Conservation (phyloP, 2,888 invertebrate genomes). For the Philonicus albiceps region DNA sequence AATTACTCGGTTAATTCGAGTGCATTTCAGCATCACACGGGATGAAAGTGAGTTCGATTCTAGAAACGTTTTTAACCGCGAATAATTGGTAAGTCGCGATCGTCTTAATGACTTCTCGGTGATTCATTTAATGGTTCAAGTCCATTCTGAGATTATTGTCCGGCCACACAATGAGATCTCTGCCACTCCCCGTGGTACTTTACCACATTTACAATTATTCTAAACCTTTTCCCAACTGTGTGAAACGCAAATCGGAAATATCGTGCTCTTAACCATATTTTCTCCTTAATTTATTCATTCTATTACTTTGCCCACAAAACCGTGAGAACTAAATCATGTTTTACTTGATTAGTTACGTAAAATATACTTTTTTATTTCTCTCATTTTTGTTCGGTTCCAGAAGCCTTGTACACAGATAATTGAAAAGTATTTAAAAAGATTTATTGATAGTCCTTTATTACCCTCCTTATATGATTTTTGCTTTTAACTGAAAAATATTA, state of each 20-base stretch:
- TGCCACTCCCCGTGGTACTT: not conserved
- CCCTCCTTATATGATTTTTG: not conserved
- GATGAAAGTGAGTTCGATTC: constrained; percentile 31
- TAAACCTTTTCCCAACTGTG: not conserved
- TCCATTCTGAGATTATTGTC: constrained; percentile 15
- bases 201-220: not conserved
- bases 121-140: constrained; percentile 29
- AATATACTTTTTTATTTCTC: not conserved
- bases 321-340: constrained; percentile 23
- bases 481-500: not conserved
- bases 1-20: constrained; percentile 21
- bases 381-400: not conserved
- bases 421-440: not conserved
- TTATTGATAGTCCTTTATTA: not conserved
- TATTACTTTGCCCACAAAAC: not conserved
- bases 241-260: not conserved
- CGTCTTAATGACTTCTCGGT: constrained; percentile 10
- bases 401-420: not conserved
- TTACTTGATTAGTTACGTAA: not conserved
- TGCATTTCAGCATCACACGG: not conserved
- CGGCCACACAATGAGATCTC: constrained; percentile 15
- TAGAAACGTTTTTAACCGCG: not conserved
- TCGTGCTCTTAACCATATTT: not conserved
- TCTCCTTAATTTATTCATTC: constrained; percentile 13
- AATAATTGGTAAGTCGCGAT: constrained; percentile 21